Conservation (phyloP, 1,140 invertebrate genomes). For the Drosophila tristis region DNA sequence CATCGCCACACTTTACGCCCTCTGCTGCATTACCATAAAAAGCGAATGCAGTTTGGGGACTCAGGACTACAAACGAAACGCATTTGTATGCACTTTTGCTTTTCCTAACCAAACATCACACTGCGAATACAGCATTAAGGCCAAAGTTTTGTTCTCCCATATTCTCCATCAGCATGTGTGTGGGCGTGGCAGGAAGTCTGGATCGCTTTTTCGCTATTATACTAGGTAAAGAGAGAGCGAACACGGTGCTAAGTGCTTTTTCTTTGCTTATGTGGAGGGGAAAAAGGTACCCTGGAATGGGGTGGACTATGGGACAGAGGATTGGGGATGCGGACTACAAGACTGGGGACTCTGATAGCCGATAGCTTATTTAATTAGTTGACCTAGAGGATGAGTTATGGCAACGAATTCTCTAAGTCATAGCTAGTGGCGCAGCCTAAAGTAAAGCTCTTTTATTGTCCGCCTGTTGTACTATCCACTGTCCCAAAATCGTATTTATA, state of each 20-base stretch:
- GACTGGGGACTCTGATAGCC: too few relatives aligned
- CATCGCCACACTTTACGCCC: constrained; percentile 17
- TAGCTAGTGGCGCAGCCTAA: too few relatives aligned
- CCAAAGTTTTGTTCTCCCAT: constrained; percentile 49
- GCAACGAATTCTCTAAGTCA: too few relatives aligned
- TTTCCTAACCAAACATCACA: constrained; percentile 49
- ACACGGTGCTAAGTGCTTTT: constrained; percentile 68
- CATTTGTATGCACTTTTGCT: constrained; percentile 70
- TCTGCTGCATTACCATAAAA: constrained; percentile 57
- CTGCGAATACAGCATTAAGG: constrained; percentile 60
- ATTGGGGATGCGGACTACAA: background rate
- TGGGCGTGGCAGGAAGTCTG: constrained; percentile 10
- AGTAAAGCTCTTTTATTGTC: too few relatives aligned
- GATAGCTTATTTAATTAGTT: too few relatives aligned
- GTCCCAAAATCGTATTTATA: too few relatives aligned
- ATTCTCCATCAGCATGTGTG: background rate
- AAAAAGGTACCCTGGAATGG: background rate
- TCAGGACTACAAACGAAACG: constrained; percentile 63
- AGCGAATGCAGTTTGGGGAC: constrained; percentile 51
- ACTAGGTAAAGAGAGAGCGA: constrained; percentile 13
- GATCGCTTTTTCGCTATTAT: constrained; percentile 51
- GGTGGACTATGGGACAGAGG: background rate
- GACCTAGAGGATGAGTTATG: too few relatives aligned
- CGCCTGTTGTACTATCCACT: too few relatives aligned
- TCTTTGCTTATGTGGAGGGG: constrained; percentile 50